Percentiles rank a stretch among this genome's conserved stretches.
Evolutionary conservation across 2,113 vertebrate genomes (phyloP).

Genomic region (Vicugna pacos): DNA sequence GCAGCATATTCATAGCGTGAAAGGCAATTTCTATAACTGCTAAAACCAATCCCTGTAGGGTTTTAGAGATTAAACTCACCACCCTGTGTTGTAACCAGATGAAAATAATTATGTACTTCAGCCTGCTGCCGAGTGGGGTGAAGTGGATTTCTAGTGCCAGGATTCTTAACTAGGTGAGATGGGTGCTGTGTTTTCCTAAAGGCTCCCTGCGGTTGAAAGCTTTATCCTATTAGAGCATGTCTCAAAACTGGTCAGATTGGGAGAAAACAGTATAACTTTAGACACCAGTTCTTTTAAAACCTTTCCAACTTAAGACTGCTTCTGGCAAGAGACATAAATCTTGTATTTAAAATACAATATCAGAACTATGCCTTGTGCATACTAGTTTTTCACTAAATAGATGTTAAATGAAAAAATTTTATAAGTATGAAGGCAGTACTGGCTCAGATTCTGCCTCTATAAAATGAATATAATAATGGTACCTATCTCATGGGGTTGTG

Average conservation of each 20-base stretch:
- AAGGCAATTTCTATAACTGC: constrained; percentile 79
- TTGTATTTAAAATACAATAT: constrained; percentile 48
- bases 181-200: constrained; percentile 61
- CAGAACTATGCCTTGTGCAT: neutral
- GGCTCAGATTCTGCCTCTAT: neutral
- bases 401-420: constrained; percentile 46
- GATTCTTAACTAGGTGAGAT: constrained; percentile 73
- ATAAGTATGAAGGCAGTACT: neutral
- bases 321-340: constrained; percentile 58
- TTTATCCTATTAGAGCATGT: constrained; percentile 72
- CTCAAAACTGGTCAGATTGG: constrained; percentile 65
- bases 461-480: constrained; percentile 25
- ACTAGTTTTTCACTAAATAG: constrained; percentile 39
- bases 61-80: constrained; percentile 82
- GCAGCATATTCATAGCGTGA: constrained; percentile 58
- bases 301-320: constrained; percentile 52
- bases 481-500: neutral
- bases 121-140: constrained; percentile 68
- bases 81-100: constrained; percentile 77
- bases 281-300: constrained; percentile 62
- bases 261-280: constrained; percentile 42
- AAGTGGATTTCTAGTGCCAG: constrained; percentile 69
- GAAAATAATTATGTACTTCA: constrained; percentile 77
- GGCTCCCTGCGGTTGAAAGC: constrained; percentile 51
- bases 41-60: constrained; percentile 77